Conservation (phyloP, 92 coral and sea anemone genomes). For the Palythoa heliodiscus region DNA sequence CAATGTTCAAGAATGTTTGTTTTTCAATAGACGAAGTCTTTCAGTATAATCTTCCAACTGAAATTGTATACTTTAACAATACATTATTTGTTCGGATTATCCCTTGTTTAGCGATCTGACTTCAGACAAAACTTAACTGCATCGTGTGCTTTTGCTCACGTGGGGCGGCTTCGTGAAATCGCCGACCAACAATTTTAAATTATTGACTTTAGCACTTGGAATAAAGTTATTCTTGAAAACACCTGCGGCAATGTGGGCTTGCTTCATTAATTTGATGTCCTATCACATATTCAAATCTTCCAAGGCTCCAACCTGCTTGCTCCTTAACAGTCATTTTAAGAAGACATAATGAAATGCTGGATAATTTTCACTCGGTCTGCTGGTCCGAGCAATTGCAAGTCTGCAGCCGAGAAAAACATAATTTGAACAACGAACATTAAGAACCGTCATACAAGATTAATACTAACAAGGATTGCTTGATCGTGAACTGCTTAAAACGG, state of each 20-base stretch:
- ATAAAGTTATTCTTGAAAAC: slow-evolving; percentile 18
- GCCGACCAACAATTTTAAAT: neutral
- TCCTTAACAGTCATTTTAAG: neutral
- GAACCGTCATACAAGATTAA: neutral
- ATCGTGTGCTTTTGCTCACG: neutral
- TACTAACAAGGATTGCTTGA: neutral
- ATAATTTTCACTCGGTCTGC: neutral
- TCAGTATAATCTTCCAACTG: neutral
- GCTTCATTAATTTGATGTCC: neutral
- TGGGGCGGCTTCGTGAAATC: slow-evolving; percentile 5
- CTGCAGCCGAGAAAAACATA: neutral
- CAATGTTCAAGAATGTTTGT: slow-evolving; percentile 25
- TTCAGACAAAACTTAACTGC: slow-evolving; percentile 16
- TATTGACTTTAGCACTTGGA: slow-evolving; percentile 13
- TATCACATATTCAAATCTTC: neutral
- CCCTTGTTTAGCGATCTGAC: slow-evolving; percentile 23
- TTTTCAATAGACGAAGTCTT: slow-evolving; percentile 4
- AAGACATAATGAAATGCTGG: neutral
- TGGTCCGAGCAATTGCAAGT: neutral
- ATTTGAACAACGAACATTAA: slow-evolving; percentile 3
- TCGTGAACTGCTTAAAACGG: neutral
- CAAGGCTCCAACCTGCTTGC: slow-evolving; percentile 23
- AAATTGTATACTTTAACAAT: slow-evolving; percentile 19
- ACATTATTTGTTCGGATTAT: slow-evolving; percentile 1
- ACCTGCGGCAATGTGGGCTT: neutral